Evolutionary conservation across 2,797 vertebrate genomes (phyloP).

Genomic region (Tangara arthus): DNA sequence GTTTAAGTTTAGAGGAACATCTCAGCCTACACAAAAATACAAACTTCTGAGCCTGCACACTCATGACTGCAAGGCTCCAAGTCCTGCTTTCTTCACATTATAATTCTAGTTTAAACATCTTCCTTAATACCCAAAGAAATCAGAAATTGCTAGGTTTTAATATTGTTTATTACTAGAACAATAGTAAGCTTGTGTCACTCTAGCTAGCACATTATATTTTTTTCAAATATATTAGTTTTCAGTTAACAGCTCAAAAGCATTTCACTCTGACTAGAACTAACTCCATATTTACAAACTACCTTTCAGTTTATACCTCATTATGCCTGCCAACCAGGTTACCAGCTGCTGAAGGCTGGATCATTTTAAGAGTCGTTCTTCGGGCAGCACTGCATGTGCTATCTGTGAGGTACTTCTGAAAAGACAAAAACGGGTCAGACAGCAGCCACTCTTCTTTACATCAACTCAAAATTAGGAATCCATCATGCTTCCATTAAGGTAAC

Average conservation of each 20-base stretch:
- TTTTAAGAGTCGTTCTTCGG: slow-evolving; percentile 83
- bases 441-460: not conserved
- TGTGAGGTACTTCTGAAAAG: slow-evolving; percentile 77
- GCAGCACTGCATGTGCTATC: slow-evolving; percentile 49
- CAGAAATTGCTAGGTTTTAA: not conserved
- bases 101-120: not conserved
- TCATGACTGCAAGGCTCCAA: not conserved
- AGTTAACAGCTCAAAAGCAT: not conserved
- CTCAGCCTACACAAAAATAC: not conserved
- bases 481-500: not conserved
- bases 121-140: not conserved
- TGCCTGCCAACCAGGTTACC: slow-evolving; percentile 79
- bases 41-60: not conserved
- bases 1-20: not conserved
- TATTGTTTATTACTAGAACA: not conserved
- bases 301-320: slow-evolving; percentile 77
- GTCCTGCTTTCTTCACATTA: not conserved
- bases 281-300: not conserved
- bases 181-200: not conserved
- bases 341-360: slow-evolving; percentile 84
- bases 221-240: not conserved
- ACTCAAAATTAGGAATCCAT: not conserved
- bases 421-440: not conserved
- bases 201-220: not conserved
- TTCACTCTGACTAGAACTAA: not conserved